phyloP scores from a whole-genome alignment of 2,113 vertebrate species.

The Cephalopterus ornatus region DNA sequence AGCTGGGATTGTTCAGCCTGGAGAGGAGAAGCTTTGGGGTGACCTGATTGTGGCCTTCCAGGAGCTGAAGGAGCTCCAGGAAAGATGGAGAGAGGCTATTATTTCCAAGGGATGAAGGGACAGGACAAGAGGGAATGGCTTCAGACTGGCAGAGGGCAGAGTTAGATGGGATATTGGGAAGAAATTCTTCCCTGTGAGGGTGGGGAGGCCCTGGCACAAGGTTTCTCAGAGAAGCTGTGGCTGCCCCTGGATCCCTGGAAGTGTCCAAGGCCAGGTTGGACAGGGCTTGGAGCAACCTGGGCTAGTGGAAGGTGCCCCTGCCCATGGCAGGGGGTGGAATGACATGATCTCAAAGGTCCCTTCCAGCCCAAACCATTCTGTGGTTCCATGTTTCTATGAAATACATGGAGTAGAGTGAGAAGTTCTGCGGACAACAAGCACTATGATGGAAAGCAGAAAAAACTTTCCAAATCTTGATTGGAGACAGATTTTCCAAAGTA shows the following conservation, averaged over 20 bases:
- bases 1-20: background rate
- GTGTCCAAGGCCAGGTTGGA: background rate
- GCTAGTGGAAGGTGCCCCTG: background rate
- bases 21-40: background rate
- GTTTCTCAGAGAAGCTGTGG: background rate
- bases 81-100: background rate
- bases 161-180: background rate
- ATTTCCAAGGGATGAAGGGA: background rate
- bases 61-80: background rate
- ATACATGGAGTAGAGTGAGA: background rate
- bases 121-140: background rate
- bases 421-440: background rate
- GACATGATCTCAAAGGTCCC: rapidly evolving
- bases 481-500: background rate
- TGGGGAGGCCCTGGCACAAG: rapidly evolving
- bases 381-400: background rate
- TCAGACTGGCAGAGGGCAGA: background rate
- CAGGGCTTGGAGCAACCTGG: background rate
- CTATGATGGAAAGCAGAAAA: background rate
- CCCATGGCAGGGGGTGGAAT: background rate
- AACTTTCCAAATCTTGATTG: background rate
- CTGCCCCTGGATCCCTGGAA: background rate
- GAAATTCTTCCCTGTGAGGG: rapidly evolving
- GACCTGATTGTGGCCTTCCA: background rate
- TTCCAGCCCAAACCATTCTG: background rate